phyloP scores from a whole-genome alignment of 2,113 vertebrate species.

The Heptranchias perlo region DNA sequence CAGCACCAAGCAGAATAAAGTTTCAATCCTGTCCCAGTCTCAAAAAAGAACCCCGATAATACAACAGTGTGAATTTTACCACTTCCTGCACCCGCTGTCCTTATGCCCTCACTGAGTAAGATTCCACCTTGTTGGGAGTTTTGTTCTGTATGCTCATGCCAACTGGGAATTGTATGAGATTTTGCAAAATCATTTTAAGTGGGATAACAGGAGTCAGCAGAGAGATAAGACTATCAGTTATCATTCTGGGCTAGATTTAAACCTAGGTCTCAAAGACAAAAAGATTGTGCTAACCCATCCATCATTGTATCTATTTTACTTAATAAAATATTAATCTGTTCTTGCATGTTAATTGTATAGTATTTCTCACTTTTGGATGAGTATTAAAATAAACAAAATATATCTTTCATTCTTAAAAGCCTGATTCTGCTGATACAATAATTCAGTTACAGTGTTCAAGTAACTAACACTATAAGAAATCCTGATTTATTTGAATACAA shows the following conservation, averaged over 20 bases:
- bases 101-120: background rate
- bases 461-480: background rate
- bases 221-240: background rate
- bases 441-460: background rate
- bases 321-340: background rate
- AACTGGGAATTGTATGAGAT: background rate
- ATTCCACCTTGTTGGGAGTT: background rate
- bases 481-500: background rate
- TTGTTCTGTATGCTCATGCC: background rate
- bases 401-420: background rate
- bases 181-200: background rate
- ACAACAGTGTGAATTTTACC: background rate
- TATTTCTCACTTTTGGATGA: background rate
- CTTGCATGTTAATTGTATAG: background rate
- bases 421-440: background rate
- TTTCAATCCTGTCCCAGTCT: background rate
- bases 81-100: background rate
- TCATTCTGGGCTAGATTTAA: background rate
- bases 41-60: background rate
- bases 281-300: background rate
- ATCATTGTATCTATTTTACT: background rate
- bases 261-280: background rate
- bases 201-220: background rate
- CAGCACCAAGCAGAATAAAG: background rate
- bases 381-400: background rate